A percentile compares a stretch with the other conserved stretches of the same genome.
These are phyloP conservation scores for Diadegma fenestrale DNA, from an alignment of 2,888 invertebrate genomes.

Conservation along the genomic window DNA sequence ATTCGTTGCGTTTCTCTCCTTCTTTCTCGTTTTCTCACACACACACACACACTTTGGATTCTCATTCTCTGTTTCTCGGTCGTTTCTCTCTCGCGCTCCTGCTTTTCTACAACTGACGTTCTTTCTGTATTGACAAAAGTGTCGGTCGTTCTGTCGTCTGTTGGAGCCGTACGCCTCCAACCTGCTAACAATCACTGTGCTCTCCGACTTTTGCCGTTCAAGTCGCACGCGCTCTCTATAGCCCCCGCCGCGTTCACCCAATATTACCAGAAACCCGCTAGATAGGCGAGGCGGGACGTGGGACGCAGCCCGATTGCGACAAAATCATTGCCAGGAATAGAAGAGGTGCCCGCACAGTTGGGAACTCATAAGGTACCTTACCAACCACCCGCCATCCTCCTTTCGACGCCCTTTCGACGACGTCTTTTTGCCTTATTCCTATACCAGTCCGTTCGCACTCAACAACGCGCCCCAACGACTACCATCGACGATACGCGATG, in stretches of 20 bases:
- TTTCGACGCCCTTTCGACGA: constrained; percentile 38
- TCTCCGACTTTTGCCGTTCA: constrained; percentile 83
- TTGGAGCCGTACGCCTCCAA: constrained; percentile 68
- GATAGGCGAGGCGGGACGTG: constrained; percentile 71
- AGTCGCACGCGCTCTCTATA: constrained; percentile 75
- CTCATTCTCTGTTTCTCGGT: constrained; percentile 48
- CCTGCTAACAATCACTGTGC: constrained; percentile 80
- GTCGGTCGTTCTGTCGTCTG: constrained; percentile 81
- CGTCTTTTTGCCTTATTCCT: constrained; percentile 44
- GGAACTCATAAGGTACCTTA: constrained; percentile 81
- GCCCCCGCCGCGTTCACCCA: constrained; percentile 80
- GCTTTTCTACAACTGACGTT: constrained; percentile 65
- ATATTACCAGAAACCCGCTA: constrained; percentile 83
- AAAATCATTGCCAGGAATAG: constrained; percentile 85
- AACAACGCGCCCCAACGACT: constrained; percentile 62
- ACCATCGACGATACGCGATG: constrained; percentile 32
- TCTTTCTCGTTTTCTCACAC: constrained; percentile 13
- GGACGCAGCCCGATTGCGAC: constrained; percentile 84
- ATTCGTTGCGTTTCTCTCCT: constrained; percentile 17
- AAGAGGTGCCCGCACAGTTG: constrained; percentile 84
- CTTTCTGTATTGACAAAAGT: constrained; percentile 86
- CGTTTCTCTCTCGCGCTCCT: constrained; percentile 53
- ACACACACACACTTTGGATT: constrained; percentile 20
- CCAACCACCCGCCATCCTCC: constrained; percentile 38
- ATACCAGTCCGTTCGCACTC: constrained; percentile 51